A percentile compares a stretch with the other conserved stretches of the same genome.
Evolutionary conservation across 2,888 invertebrate species (phyloP).

Genomic region (Andrena bicolor): DNA sequence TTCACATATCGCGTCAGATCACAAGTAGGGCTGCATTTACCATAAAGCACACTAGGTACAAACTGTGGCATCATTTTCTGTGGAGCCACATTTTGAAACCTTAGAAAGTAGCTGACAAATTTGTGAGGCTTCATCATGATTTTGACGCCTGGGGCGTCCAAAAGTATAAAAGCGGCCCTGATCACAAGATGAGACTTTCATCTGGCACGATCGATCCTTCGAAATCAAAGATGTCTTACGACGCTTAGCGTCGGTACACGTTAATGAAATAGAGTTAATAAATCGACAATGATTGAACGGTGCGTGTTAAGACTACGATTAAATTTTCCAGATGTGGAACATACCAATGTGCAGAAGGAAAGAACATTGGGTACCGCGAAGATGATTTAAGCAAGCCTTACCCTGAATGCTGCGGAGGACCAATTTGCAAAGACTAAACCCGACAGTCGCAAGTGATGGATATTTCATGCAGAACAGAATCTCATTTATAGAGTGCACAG

Average conservation of each 20-base stretch:
- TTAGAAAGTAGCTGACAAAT: too few relatives aligned
- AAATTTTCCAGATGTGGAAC: slow-evolving; percentile 64
- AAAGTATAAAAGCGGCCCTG: too few relatives aligned
- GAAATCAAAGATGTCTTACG: neutral
- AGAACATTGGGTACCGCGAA: slow-evolving; percentile 48
- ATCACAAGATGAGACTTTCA: neutral
- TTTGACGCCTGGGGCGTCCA: too few relatives aligned
- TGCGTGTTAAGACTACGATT: slow-evolving; percentile 1
- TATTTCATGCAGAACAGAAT: neutral
- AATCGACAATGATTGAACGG: neutral
- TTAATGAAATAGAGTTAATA: neutral
- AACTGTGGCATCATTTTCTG: too few relatives aligned
- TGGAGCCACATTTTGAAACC: too few relatives aligned
- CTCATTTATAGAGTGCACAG: neutral
- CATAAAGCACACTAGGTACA: too few relatives aligned
- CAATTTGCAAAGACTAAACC: slow-evolving; percentile 48
- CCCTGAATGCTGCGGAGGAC: slow-evolving; percentile 66
- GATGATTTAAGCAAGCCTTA: slow-evolving; percentile 61
- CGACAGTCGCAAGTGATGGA: neutral
- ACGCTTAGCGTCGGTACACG: neutral
- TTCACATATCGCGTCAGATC: neutral
- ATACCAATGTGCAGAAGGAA: slow-evolving; percentile 25
- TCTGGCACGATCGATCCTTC: neutral
- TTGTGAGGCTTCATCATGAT: too few relatives aligned
- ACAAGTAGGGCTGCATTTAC: too few relatives aligned